Evolutionary conservation across 2,888 invertebrate species (phyloP).

Genomic region (Trachelus iudaicus): DNA sequence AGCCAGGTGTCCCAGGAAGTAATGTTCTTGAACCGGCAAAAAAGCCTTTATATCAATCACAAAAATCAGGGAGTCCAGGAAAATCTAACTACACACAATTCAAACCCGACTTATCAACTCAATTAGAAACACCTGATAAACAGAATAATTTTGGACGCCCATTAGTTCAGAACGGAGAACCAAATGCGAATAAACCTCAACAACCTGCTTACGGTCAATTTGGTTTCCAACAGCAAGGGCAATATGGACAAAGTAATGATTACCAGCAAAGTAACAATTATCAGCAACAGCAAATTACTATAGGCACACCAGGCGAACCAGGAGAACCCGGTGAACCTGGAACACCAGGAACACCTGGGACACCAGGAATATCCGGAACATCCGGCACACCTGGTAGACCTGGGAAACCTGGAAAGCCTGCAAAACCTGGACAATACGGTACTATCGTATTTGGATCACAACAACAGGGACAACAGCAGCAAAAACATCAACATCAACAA

Average conservation of each 20-base stretch:
- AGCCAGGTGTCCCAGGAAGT: slow-evolving; percentile 12
- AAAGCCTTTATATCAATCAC: slow-evolving; percentile 36
- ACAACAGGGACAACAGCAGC: slow-evolving; percentile 8
- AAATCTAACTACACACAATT: slow-evolving; percentile 1
- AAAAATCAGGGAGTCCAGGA: slow-evolving; percentile 53
- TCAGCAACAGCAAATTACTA: slow-evolving; percentile 17
- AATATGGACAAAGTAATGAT: slow-evolving; percentile 6
- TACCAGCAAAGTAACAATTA: slow-evolving; percentile 10
- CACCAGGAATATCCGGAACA: slow-evolving; percentile 17
- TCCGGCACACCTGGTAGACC: slow-evolving; percentile 20
- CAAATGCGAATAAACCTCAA: background rate
- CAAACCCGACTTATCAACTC: background rate
- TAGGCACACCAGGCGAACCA: slow-evolving; percentile 37
- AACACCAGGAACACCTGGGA: background rate
- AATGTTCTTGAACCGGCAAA: background rate
- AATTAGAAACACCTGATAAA: slow-evolving; percentile 9
- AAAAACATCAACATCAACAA: slow-evolving; percentile 9
- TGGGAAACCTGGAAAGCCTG: slow-evolving; percentile 4
- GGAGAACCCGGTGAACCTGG: slow-evolving; percentile 33
- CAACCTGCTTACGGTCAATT: slow-evolving; percentile 8
- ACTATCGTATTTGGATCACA: slow-evolving; percentile 5
- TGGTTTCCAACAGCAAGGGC: slow-evolving; percentile 9
- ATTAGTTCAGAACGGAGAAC: background rate
- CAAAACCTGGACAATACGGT: background rate
- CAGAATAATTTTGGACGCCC: slow-evolving; percentile 11